Evolutionary conservation across 2,113 vertebrate genomes (phyloP), one percentile per base, ranked within the genome.

Genomic region (Anseranas semipalmata): DNA sequence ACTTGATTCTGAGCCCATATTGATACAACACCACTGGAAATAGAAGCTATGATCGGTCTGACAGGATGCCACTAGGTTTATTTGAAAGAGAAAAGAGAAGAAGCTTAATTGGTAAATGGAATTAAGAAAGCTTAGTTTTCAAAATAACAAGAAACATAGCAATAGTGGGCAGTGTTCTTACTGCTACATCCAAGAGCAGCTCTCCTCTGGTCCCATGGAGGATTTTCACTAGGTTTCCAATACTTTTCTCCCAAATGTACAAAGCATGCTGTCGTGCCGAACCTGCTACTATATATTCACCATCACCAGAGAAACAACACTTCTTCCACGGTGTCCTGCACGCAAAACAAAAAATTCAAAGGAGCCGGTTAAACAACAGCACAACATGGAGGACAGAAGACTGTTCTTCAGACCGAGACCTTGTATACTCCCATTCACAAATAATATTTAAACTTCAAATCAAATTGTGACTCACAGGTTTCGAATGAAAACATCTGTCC

Each of bases 1-100:
- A 99, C 99, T 99, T 99, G 99, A 97, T 99, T 99, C 97, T 99
- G 99, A 79, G 99, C 99, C 99, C 99, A 99, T 58, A 99, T 99
- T 72, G 99, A 99, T 15, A 99, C 99, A 4, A 99, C 99, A 9
- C 99, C 99, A 79, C 99, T 99, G 75, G 99, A 99, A 93, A 99
- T 99, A 53, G 99, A 99, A 63, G 99, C 99, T 33, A 99, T 99
- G 95, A 99, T 99, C 1, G 99, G 99, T 52, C 99, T 98, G 22
- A 99, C 99, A 45, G 99, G 99, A 95, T 99, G 99, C 99, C 99
- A 99, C 99, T 99, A 84, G 3, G 86, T 93, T 78, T 59, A 39
- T 96, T 59, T 11, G 21, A 80, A 90, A 94, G 93, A 92, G 82
- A 68, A 85, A 76, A 68, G 16, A 50, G 32, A 6, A 67, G 50